Evolutionary conservation across 2,888 invertebrate genomes (phyloP).

Genomic region (Drosophila nigricruria): DNA sequence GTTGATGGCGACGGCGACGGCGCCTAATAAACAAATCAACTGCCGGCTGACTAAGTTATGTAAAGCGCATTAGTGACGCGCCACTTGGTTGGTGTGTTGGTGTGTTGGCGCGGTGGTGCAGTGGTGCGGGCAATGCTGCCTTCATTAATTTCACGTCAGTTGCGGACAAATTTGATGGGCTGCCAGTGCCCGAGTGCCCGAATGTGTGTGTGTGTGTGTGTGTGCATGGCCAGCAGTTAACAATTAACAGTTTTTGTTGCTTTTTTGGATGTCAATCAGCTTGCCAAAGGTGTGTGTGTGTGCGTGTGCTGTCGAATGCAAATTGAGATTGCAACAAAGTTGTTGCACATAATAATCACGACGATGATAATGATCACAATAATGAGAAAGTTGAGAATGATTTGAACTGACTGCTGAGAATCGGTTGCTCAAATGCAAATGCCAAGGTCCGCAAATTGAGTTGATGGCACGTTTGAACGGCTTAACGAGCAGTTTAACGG

Average conservation of each 20-base stretch:
- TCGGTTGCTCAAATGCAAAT: constrained; percentile 28
- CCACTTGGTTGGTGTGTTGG: neutral
- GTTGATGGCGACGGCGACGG: constrained; percentile 10
- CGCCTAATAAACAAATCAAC: constrained; percentile 60
- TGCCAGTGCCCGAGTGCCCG: neutral
- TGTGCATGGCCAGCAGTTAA: constrained; percentile 9
- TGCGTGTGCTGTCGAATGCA: constrained; percentile 25
- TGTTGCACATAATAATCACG: neutral
- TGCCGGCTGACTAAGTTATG: constrained; percentile 55
- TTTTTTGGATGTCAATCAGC: constrained; percentile 29
- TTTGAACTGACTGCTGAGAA: neutral
- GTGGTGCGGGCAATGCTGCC: constrained; percentile 9
- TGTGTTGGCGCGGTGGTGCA: constrained; percentile 14
- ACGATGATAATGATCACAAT: constrained; percentile 1
- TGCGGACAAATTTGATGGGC: constrained; percentile 32
- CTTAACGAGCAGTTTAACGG: constrained; percentile 53
- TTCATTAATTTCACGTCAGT: constrained; percentile 69
- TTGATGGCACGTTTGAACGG: constrained; percentile 22
- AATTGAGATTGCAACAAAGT: constrained; percentile 29
- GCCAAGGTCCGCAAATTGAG: constrained; percentile 18
- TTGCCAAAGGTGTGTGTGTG: constrained; percentile 5
- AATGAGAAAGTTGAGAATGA: constrained; percentile 16
- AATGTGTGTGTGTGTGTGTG: neutral
- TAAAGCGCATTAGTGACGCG: constrained; percentile 58
- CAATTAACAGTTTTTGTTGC: constrained; percentile 15